Conservation (phyloP, 2,888 invertebrate genomes). For the Incurvaria masculella region DNA sequence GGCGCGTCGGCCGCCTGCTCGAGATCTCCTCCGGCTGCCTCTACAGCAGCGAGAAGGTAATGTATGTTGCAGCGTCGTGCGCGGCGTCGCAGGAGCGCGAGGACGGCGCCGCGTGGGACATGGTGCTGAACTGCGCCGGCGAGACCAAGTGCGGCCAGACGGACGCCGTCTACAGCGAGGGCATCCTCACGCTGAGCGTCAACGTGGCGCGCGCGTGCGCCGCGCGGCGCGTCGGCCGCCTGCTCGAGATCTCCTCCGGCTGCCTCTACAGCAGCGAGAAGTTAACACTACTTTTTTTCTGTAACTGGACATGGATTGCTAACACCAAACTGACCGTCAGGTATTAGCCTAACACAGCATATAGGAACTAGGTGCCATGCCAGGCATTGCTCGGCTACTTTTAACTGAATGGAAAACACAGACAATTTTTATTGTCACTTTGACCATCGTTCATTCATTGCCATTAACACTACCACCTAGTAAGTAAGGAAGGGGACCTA, state of each 20-base stretch:
- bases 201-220: slow-evolving; percentile 82
- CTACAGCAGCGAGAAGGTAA: slow-evolving; percentile 74
- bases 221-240: slow-evolving; percentile 62
- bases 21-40: slow-evolving; percentile 86
- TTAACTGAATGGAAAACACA: no score
- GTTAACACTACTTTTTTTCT: no score
- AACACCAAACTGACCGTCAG: no score
- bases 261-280: slow-evolving; percentile 79
- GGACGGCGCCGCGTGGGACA: slow-evolving; percentile 62
- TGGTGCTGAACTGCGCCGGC: slow-evolving; percentile 87
- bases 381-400: no score
- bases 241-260: slow-evolving; percentile 83
- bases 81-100: slow-evolving; percentile 70
- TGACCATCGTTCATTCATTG: no score
- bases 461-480: no score
- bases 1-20: slow-evolving; percentile 67
- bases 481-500: no score
- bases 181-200: slow-evolving; percentile 76
- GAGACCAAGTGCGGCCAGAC: slow-evolving; percentile 88
- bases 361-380: no score
- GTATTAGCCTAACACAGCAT: no score
- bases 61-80: slow-evolving; percentile 67
- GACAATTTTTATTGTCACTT: no score
- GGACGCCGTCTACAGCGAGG: slow-evolving; percentile 88
- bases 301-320: no score